Percentiles rank a stretch among this genome's conserved stretches.
Conservation (phyloP, 2,888 invertebrate species). For the Stenchaetothrips biformis region DNA sequence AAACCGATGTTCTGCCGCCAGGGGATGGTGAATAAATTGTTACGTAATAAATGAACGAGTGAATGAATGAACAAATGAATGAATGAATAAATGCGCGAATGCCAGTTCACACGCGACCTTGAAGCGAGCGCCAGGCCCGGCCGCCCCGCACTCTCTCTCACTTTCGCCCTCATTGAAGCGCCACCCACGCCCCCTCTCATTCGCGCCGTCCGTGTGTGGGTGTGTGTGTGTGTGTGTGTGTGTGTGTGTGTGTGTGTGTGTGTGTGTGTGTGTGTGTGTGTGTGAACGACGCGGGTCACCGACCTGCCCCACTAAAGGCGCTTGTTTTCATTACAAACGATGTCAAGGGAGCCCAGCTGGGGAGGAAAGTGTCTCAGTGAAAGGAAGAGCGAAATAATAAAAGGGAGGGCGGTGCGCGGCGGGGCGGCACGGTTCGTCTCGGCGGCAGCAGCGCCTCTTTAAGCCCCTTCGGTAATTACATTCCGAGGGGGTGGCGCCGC, state of each 20-base stretch:
- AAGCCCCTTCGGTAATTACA: slow-evolving; percentile 17
- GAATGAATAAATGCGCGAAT: no score
- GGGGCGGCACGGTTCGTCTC: not conserved
- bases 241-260: not conserved
- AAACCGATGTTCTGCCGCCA: no score
- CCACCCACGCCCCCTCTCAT: no score
- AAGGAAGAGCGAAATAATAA: not conserved
- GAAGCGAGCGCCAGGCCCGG: no score
- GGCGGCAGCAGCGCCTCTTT: slow-evolving; percentile 3
- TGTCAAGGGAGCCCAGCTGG: not conserved
- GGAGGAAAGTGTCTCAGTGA: not conserved
- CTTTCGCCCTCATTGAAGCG: no score
- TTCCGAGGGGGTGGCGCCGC: not conserved
- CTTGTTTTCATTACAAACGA: slow-evolving; percentile 25
- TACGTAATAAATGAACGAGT: no score
- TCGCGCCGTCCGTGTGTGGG: not conserved
- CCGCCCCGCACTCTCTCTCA: no score
- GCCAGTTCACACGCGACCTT: no score
- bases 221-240: no score
- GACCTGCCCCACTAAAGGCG: not conserved
- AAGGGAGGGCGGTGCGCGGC: not conserved
- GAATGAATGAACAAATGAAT: no score
- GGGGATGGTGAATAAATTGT: no score
- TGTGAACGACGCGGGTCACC: not conserved
- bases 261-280: not conserved